Evolutionary conservation across 2,888 invertebrate species (phyloP), one percentile per base, ranked within the genome.

Genomic region (Prenolepis imparis): DNA sequence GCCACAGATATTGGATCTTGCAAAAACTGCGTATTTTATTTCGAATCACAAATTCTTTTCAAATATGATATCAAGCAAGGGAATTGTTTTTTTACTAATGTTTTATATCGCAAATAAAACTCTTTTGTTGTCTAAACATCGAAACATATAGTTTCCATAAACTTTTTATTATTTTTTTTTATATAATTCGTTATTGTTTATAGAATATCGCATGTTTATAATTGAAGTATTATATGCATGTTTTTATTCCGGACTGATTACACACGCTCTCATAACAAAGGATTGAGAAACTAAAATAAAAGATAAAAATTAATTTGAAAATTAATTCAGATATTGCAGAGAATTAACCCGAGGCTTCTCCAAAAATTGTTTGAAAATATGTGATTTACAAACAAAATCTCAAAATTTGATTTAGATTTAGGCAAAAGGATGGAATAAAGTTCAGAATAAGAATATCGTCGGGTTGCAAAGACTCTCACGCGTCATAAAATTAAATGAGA

Each of bases 1-100:
- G 4, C 36, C 12, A 24, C 3, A 21, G 21, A 12, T 8, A 24
- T 12, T 41, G 28, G 44, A 36, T 8, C 21, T 80, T 24, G 1
- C 55, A 12, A 70, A 32, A 78, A 57, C 9, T n/a, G n/a, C n/a
- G 6, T 15, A 41, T 48, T 72, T 78, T 32, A 21, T 21, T 59
- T 61, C 21, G 0, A 12, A 39, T 55, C 24, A 15, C n/a, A 18
- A 44, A 9, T 18, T 59, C 6, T 12, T 72, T 72, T 48, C 48
- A 8, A 59, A 61, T 36, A 9, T 41, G 9, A 41, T 24, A 41
- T 78, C 55, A 21, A 78, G 36, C 24, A 21, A 41, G 32, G 12
- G 28, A 41, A 68, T 78, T 68, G 41, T 11, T 18, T 41, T 57
- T 57, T 41, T 68, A 59, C 24, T 61, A 44, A 59, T 21, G 15